Conservation (phyloP, 1,140 invertebrate species). For the Andrena cerasifolii region DNA sequence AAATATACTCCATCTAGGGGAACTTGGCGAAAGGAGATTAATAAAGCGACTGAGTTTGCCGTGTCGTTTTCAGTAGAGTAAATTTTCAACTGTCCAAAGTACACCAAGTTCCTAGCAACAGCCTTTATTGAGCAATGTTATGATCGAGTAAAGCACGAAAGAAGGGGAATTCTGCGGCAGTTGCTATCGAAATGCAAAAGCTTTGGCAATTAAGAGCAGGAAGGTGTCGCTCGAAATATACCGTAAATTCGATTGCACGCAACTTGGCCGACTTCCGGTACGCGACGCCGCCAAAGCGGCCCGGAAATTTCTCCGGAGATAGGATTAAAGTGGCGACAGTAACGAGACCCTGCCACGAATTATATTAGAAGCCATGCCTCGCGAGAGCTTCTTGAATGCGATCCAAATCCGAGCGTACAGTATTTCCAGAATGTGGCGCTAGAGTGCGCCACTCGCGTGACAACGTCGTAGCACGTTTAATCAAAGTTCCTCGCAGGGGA, state of each 20-base stretch:
- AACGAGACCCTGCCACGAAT: conserved; percentile 37
- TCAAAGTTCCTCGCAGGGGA: too few species aligned
- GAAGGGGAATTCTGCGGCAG: background rate
- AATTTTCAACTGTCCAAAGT: too few species aligned
- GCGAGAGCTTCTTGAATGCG: background rate
- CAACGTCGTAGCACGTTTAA: too few species aligned
- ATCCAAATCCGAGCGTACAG: too few species aligned
- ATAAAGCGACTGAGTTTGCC: background rate
- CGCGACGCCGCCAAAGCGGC: conserved; percentile 25
- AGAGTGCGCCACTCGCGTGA: too few species aligned
- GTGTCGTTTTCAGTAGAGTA: too few species aligned
- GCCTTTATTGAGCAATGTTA: background rate
- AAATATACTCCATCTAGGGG: background rate
- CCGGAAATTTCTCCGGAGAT: conserved; percentile 46
- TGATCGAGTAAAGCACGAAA: background rate
- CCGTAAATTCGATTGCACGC: conserved; percentile 39
- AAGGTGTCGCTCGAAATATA: conserved; percentile 21
- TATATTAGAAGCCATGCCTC: conserved; percentile 34
- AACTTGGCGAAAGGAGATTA: background rate
- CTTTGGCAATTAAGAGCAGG: conserved; percentile 27
- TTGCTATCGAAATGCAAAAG: background rate
- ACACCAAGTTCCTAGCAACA: too few species aligned
- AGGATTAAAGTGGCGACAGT: conserved; percentile 43
- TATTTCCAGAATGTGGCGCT: too few species aligned
- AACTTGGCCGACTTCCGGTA: conserved; percentile 31